These are phyloP conservation scores for Lissocephala sabroskyi DNA, from an alignment of 2,888 invertebrate genomes.

Conservation along the genomic window DNA sequence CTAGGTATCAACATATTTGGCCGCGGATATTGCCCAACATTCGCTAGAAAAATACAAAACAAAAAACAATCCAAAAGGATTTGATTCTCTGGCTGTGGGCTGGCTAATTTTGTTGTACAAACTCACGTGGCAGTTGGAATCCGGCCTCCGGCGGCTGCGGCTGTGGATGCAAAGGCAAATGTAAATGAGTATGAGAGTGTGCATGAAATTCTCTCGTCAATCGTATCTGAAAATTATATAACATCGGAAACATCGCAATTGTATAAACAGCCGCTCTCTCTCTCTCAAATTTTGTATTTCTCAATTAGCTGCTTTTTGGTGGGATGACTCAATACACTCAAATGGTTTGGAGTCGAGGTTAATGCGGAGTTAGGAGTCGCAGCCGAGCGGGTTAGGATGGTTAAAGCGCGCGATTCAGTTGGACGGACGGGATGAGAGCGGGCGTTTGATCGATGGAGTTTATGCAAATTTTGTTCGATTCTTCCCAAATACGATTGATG, in stretches of 20 bases:
- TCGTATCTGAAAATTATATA: slow-evolving; percentile 80
- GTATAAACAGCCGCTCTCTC: too few relatives aligned
- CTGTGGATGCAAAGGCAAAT: slow-evolving; percentile 90
- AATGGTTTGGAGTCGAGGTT: too few relatives aligned
- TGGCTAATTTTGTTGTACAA: slow-evolving; percentile 66
- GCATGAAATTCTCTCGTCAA: slow-evolving; percentile 96
- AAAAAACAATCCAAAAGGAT: neutral
- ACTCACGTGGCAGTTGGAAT: slow-evolving; percentile 77
- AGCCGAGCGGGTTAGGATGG: too few relatives aligned
- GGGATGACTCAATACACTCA: too few relatives aligned
- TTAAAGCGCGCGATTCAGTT: too few relatives aligned
- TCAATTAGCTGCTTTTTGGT: too few relatives aligned
- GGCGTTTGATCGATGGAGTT: too few relatives aligned
- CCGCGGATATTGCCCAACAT: slow-evolving; percentile 73
- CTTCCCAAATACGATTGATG: slow-evolving; percentile 73
- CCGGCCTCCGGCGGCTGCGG: slow-evolving; percentile 80
- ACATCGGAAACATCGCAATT: too few relatives aligned
- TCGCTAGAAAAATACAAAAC: slow-evolving; percentile 51
- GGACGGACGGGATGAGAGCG: too few relatives aligned
- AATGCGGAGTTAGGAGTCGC: too few relatives aligned
- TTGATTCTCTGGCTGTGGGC: slow-evolving; percentile 9
- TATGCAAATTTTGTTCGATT: slow-evolving; percentile 31
- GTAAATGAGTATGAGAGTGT: slow-evolving; percentile 93
- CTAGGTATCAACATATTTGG: slow-evolving; percentile 74
- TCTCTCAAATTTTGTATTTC: too few relatives aligned